Conservation (phyloP, 2,888 invertebrate species). For the Synergus itoensis region DNA sequence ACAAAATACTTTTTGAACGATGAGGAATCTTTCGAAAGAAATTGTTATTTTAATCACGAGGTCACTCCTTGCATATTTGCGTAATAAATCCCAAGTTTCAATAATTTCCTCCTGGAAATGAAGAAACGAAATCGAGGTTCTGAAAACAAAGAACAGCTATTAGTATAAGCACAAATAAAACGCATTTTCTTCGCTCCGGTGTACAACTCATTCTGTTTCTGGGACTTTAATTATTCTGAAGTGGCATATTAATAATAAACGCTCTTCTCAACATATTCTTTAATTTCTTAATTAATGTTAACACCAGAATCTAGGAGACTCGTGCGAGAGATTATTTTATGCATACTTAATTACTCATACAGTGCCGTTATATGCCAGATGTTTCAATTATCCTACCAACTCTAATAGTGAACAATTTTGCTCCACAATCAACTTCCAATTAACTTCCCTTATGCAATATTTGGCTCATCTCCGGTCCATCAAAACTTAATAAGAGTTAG, state of each 20-base stretch:
- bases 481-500: too few relatives aligned
- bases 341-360: too few relatives aligned
- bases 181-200: neutral
- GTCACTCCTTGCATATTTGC: neutral
- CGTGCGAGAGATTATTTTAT: too few relatives aligned
- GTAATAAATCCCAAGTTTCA: neutral
- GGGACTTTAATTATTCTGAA: slow-evolving; percentile 13
- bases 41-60: neutral
- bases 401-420: too few relatives aligned
- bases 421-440: too few relatives aligned
- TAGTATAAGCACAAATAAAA: neutral
- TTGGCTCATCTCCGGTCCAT: too few relatives aligned
- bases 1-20: too few relatives aligned
- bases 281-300: slow-evolving; percentile 1
- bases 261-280: slow-evolving; percentile 4
- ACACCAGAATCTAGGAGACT: too few relatives aligned
- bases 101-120: slow-evolving; percentile 3
- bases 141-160: slow-evolving; percentile 12
- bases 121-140: neutral
- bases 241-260: slow-evolving; percentile 14
- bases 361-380: too few relatives aligned
- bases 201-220: neutral
- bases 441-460: too few relatives aligned
- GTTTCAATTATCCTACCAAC: too few relatives aligned
- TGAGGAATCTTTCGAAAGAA: neutral